Conservation (phyloP, 2,113 vertebrate species). For the Meleagris gallopavo region DNA sequence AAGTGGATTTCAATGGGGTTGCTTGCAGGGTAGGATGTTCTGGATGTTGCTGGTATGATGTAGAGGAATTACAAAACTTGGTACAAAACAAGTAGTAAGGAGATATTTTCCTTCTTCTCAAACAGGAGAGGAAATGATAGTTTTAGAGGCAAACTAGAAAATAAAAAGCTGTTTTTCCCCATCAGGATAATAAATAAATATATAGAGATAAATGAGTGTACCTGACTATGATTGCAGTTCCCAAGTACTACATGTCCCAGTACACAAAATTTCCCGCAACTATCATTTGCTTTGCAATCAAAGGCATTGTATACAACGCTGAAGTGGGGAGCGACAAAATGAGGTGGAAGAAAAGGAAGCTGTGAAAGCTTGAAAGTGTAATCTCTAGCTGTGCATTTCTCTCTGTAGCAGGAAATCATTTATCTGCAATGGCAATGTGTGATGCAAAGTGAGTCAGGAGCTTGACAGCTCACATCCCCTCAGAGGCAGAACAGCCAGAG, state of each 20-base stretch:
- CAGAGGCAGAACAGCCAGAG: not conserved
- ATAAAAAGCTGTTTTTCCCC: not conserved
- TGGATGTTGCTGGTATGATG: not conserved
- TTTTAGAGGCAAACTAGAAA: not conserved
- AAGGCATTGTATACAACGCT: not conserved
- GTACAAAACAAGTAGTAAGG: not conserved
- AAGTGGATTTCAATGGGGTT: not conserved
- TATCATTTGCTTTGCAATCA: not conserved
- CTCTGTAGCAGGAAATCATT: conserved; percentile 8
- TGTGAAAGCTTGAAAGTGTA: not conserved
- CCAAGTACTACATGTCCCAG: not conserved
- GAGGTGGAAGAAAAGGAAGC: not conserved
- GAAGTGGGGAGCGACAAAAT: not conserved
- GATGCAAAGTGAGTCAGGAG: not conserved
- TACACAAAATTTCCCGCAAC: not conserved
- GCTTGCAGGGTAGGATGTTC: not conserved
- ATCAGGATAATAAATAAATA: not conserved
- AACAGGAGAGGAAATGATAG: not conserved
- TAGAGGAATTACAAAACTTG: not conserved
- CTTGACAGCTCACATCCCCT: not conserved
- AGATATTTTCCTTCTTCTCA: not conserved
- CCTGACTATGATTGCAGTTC: not conserved
- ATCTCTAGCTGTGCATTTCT: not conserved
- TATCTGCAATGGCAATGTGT: not conserved
- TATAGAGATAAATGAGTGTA: not conserved